Evolutionary conservation across 2,888 invertebrate species (phyloP), one percentile per base, ranked within the genome.

Genomic region (Cenopis cana): DNA sequence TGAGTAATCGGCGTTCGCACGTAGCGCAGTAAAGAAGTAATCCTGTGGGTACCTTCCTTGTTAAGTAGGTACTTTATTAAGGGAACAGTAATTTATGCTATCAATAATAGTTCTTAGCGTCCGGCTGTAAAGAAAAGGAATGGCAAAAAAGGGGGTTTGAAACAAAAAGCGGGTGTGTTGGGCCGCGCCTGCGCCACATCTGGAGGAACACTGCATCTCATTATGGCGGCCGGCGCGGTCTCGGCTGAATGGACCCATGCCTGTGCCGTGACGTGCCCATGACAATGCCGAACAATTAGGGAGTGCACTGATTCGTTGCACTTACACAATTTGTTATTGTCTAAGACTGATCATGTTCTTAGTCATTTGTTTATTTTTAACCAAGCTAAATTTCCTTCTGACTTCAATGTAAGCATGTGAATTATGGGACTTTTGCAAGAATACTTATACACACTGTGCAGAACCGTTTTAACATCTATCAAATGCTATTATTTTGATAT

Each of bases 101-200:
- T 78, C 75, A 75, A 77, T 80, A 77, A 77, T 79, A 77, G 79
- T 77, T 81, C 79, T 80, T 81, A 80, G 80, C 78, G 75, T 73
- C 74, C 76, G 75, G 78, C 76, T 77, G 76, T 76, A 76, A 79
- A 73, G 74, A 74, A 76, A 77, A 75, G 77, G 80, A 79, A 69
- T 75, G 74, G 75, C 77, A 86, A 84, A 83, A 85, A 84, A 86
- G 76, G 81, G 70, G 80, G 78, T 82, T 82, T 81, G 83, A 84
- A 84, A 87, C 87, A 91, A 91, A 90, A 89, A 89, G 85, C 83
- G 82, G 80, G 81, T 82, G 80, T 81, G 83, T 80, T 83, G 84
- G 84, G 89, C 87, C 88, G 88, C 91, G 91, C 88, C 90, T 92
- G 92, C 89, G 89, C 86, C 89, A 88, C 92, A 92, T 92, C 91